A percentile compares a stretch with the other conserved stretches of the same genome.
Evolutionary conservation across 1,140 invertebrate species (phyloP).

Genomic region (Drosophila nannoptera): DNA sequence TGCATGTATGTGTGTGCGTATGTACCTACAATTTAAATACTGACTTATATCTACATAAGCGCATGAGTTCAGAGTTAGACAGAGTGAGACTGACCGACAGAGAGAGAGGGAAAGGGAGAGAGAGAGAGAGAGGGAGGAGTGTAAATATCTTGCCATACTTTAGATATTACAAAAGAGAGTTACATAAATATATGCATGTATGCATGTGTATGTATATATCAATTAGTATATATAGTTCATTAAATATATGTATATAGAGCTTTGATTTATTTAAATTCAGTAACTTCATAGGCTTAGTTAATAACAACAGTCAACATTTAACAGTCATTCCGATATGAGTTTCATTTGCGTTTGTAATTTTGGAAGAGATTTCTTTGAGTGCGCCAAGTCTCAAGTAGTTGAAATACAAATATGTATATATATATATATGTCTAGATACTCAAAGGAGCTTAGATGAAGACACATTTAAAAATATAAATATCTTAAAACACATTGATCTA

Average conservation of each 20-base stretch:
- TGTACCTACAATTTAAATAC: conserved; percentile 23
- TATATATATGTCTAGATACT: conserved; percentile 27
- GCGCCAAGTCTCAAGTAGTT: conserved; percentile 30
- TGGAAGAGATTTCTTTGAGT: conserved; percentile 60
- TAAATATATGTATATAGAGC: conserved; percentile 13
- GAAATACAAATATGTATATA: too few relatives aligned
- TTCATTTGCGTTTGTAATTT: conserved; percentile 45
- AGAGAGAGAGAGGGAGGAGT: conserved; percentile 15
- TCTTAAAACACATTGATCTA: conserved; percentile 30
- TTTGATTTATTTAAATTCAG: conserved; percentile 13
- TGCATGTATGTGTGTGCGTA: conserved; percentile 11
- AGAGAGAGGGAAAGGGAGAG: neutral
- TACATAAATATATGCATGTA: conserved; percentile 43
- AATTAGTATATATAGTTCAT: conserved; percentile 27
- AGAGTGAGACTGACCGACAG: neutral
- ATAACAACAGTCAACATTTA: conserved; percentile 78
- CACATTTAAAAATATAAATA: conserved; percentile 19
- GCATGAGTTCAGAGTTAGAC: conserved; percentile 43
- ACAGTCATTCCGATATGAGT: conserved; percentile 79
- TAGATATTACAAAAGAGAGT: conserved; percentile 29
- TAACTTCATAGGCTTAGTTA: conserved; percentile 53
- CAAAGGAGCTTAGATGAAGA: conserved; percentile 31
- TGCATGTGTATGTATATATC: conserved; percentile 29
- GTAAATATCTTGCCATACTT: conserved; percentile 33
- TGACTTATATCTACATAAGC: conserved; percentile 32